A percentile compares a stretch with the other conserved stretches of the same genome.
Conservation (phyloP, 2,888 invertebrate species). For the Coleophora deauratella region DNA sequence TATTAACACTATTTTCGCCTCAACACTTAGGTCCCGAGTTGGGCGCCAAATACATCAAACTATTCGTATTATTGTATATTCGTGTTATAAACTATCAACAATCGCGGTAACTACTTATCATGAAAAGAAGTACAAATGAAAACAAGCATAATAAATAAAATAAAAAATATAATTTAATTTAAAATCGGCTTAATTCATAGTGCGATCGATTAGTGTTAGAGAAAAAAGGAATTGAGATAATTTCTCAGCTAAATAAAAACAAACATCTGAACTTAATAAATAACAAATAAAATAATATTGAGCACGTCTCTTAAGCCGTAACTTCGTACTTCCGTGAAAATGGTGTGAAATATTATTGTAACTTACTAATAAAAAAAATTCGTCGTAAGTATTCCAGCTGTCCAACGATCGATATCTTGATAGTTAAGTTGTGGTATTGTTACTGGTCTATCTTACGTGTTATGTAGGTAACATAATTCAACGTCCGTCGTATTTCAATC, state of each 20-base stretch:
- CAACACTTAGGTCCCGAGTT: slow-evolving; percentile 17
- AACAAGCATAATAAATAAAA: slow-evolving; percentile 51
- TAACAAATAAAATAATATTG: slow-evolving; percentile 15
- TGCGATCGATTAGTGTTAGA: slow-evolving; percentile 49
- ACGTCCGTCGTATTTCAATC: background rate
- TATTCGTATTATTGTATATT: too few relatives aligned
- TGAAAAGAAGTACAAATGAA: slow-evolving; percentile 61
- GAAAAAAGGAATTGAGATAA: slow-evolving; percentile 52
- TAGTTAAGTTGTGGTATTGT: slow-evolving; percentile 42
- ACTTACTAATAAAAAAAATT: slow-evolving; percentile 16
- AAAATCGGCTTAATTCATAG: slow-evolving; percentile 51
- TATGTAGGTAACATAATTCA: slow-evolving; percentile 59
- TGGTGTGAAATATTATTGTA: slow-evolving; percentile 12
- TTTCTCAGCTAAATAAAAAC: slow-evolving; percentile 2
- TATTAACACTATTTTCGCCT: background rate
- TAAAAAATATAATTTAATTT: slow-evolving; percentile 38
- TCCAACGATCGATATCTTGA: slow-evolving; percentile 47
- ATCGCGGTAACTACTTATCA: slow-evolving; percentile 39
- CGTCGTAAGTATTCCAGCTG: slow-evolving; percentile 38
- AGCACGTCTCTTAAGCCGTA: slow-evolving; percentile 17
- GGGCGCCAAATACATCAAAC: slow-evolving; percentile 23
- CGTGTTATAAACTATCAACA: slow-evolving; percentile 14
- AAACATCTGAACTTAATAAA: slow-evolving; percentile 15
- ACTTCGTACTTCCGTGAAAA: slow-evolving; percentile 37
- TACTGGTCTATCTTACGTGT: slow-evolving; percentile 51